A percentile compares a stretch with the other conserved stretches of the same genome.
These are phyloP conservation scores for Sebastes variabilis DNA, from an alignment of 2,797 vertebrate genomes.

Conservation along the genomic window DNA sequence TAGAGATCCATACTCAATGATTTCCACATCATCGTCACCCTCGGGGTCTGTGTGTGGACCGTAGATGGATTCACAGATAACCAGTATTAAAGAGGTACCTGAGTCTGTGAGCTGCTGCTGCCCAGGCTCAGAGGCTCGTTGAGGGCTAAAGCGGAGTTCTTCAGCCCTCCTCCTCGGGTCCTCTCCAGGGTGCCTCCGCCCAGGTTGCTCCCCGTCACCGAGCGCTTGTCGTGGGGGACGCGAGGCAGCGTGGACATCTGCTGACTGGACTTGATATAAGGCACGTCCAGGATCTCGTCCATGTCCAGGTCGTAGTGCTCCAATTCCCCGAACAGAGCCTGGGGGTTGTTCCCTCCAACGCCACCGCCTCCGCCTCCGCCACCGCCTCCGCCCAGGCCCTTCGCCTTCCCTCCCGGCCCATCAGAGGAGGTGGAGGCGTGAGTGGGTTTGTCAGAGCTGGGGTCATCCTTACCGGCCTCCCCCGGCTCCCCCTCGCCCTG, in stretches of 20 bases:
- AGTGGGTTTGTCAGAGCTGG: conserved; percentile 66
- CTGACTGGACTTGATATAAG: conserved; percentile 96
- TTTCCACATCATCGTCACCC: no score
- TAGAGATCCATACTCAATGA: no score
- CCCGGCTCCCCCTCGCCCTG: conserved; percentile 77
- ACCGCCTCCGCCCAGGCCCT: conserved; percentile 51
- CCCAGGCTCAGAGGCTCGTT: conserved; percentile 80
- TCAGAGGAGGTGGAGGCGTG: conserved; percentile 51
- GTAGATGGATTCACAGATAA: not conserved
- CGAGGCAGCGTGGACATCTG: conserved; percentile 90
- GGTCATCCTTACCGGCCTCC: conserved; percentile 83
- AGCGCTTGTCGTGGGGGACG: conserved; percentile 86
- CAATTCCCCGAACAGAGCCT: conserved; percentile 88
- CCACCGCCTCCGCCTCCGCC: not conserved
- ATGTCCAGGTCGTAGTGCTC: conserved; percentile 99
- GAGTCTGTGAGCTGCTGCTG: conserved; percentile 67
- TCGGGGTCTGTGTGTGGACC: no score
- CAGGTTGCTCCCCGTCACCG: conserved; percentile 61
- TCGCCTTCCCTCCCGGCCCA: conserved; percentile 34
- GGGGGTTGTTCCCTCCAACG: conserved; percentile 54
- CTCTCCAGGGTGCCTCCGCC: conserved; percentile 83
- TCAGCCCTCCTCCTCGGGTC: conserved; percentile 70
- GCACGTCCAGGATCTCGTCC: conserved; percentile 99
- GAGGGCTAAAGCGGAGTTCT: conserved; percentile 77
- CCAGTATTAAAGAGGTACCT: conserved; percentile 9